These are phyloP conservation scores for Zosterops lateralis DNA, from an alignment of 2,113 vertebrate species.

Conservation along the genomic window DNA sequence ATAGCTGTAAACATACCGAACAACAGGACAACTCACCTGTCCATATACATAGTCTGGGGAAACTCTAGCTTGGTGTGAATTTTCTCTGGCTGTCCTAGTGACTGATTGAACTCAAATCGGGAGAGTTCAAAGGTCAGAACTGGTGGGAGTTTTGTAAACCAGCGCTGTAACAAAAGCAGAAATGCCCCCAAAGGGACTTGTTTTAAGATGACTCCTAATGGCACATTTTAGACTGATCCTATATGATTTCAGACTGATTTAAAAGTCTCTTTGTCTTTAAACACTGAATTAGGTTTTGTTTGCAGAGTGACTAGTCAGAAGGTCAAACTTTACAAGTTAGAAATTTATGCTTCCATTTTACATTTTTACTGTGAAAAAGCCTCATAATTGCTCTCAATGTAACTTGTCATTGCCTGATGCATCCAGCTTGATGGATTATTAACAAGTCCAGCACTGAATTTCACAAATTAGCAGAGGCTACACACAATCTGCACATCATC, in stretches of 20 bases:
- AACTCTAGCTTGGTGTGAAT: conserved; percentile 97
- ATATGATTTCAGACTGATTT: background rate
- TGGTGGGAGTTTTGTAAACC: conserved; percentile 94
- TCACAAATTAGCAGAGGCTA: background rate
- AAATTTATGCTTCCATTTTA: background rate
- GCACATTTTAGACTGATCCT: background rate
- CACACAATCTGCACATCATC: background rate
- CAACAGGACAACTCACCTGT: conserved; percentile 80
- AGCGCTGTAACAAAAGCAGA: conserved; percentile 79
- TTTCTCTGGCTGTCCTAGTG: conserved; percentile 95
- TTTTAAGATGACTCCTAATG: background rate
- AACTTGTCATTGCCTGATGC: background rate
- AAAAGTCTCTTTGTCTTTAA: background rate
- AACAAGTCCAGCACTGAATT: background rate
- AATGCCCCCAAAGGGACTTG: conserved; percentile 15
- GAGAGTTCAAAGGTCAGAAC: conserved; percentile 97
- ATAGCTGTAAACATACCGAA: background rate
- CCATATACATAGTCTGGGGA: conserved; percentile 92
- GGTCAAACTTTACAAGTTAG: background rate
- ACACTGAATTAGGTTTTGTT: background rate
- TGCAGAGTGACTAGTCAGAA: background rate
- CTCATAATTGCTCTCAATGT: background rate
- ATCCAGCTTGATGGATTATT: background rate
- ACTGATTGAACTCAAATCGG: conserved; percentile 96
- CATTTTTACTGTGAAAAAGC: background rate